A percentile compares a stretch with the other conserved stretches of the same genome.
Conservation (phyloP, 1,140 invertebrate species). For the Pentalonia nigronervosa region DNA sequence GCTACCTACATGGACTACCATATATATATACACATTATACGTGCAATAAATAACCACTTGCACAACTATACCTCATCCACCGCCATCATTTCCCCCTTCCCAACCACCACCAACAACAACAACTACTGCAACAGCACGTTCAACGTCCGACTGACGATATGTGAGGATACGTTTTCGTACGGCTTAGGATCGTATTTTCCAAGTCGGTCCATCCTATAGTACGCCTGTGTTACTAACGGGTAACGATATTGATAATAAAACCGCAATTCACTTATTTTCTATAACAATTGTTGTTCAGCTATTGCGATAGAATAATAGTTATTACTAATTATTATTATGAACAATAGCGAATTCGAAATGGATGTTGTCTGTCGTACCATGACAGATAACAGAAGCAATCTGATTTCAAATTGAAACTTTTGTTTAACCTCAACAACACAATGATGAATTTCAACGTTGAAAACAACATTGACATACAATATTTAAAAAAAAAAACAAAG, state of each 20-base stretch:
- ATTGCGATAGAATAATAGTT: not conserved
- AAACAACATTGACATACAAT: not conserved
- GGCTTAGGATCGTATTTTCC: not conserved
- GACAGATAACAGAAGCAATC: not conserved
- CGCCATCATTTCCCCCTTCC: not conserved
- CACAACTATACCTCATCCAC: not conserved
- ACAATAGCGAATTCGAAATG: no score
- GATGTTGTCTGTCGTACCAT: no score
- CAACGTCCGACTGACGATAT: not conserved
- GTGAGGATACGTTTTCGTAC: not conserved
- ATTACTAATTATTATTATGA: no score
- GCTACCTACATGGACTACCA: not conserved
- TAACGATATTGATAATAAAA: no score
- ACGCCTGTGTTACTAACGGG: not conserved
- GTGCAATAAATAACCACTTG: slow-evolving; percentile 19
- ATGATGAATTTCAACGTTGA: not conserved
- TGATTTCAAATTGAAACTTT: not conserved
- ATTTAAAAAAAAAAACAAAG: not conserved
- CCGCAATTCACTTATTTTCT: not conserved
- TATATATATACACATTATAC: not conserved
- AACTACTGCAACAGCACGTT: not conserved
- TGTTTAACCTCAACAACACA: not conserved
- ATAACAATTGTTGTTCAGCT: not conserved
- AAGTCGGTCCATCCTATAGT: not conserved
- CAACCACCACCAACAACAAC: not conserved